These are phyloP conservation scores for Zootermopsis nevadensis DNA, from an alignment of 2,888 invertebrate genomes.

Conservation along the genomic window DNA sequence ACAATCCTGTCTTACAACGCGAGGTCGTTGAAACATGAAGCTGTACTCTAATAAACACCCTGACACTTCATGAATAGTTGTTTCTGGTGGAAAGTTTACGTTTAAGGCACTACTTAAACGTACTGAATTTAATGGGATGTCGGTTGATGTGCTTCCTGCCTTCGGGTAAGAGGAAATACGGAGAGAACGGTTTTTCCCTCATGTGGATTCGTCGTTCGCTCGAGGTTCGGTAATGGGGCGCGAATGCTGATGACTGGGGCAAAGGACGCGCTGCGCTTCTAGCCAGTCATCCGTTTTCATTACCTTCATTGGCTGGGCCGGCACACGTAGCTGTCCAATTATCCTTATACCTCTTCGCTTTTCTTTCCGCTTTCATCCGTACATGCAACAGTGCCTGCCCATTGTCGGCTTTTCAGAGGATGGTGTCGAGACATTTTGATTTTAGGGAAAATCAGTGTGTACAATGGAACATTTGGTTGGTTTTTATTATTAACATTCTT, in stretches of 20 bases:
- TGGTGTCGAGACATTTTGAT: background rate
- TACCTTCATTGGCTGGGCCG: background rate
- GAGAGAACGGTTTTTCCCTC: background rate
- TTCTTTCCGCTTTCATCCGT: background rate
- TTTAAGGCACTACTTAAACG: background rate
- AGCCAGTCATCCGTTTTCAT: constrained; percentile 22
- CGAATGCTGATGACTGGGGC: background rate
- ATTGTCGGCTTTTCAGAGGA: background rate
- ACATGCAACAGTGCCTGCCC: background rate
- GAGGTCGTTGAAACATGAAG: no score
- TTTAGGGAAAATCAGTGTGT: background rate
- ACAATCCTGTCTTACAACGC: no score
- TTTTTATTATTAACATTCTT: background rate
- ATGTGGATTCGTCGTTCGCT: background rate
- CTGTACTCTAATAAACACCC: no score
- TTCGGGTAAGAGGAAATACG: no score
- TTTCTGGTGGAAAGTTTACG: no score
- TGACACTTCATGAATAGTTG: no score
- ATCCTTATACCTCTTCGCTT: background rate
- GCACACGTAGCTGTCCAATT: background rate
- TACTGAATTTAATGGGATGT: background rate
- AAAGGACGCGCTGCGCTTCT: background rate
- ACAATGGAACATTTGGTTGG: background rate
- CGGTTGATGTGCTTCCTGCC: background rate
- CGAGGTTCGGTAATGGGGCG: background rate